Base-by-base conservation (phyloP, 2,888 invertebrate species). In the Drosophila ezoana region DNA sequence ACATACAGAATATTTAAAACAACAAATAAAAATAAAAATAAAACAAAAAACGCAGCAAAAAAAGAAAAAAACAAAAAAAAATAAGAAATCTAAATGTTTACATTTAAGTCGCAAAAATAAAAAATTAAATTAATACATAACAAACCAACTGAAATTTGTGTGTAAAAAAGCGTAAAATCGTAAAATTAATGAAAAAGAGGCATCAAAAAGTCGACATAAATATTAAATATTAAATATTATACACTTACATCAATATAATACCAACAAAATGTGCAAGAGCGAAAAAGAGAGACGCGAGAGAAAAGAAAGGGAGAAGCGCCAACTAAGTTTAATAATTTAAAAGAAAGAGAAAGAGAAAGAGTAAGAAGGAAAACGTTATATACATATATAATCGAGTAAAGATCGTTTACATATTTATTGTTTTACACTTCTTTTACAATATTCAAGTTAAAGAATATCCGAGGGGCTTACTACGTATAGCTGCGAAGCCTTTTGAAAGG, bases 91-190 rank as follows among this genome's bases (percentile, higher is more conserved):
- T 89, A 74, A 78, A 84, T 89, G 89, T 82, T 82, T 87, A 82
- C 52, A 71, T 69, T 64, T 87, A 82, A 82, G 86, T 69, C 86
- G 76, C 83, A 81, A 79, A 69, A 44, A 53, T 45, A 61, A 60
- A 35, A 38, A 45, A 54, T 51, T 62, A 48, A 61, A 59, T 33
- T 38, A n/a, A 18, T 38, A 37, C 38, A 14, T 14, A 64, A 76
- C 60, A 75, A 75, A 77, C 51, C 63, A 86, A 82, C 71, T 81
- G 85, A 83, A 83, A 82, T 86, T 82, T 84, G 89, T 89, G 83
- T 84, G 89, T 89, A 84, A 69, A 85, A 87, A 77, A 70, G 60
- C 76, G 79, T 84, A 83, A 84, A 79, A 74, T 48, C 69, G 75
- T 89, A 89, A 87, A 57, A 72, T 89, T 88, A 87, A 77, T 62